phyloP scores from a whole-genome alignment of 92 coral and sea anemone species.

The Anthopleura xanthogrammica region DNA sequence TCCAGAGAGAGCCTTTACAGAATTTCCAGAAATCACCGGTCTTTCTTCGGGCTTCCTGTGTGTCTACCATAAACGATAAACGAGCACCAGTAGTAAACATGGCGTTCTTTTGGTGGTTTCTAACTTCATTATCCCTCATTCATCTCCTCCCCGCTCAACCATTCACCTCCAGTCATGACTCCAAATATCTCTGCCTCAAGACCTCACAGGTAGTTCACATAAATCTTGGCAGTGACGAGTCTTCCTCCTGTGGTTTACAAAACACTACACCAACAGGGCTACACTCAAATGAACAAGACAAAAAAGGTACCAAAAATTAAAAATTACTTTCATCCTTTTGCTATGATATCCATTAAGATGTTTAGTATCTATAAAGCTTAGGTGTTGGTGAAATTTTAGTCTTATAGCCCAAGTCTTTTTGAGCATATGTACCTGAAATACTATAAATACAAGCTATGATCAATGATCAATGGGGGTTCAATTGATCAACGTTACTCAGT shows the following conservation, averaged over 20 bases:
- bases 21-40: too few species aligned
- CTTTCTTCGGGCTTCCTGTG: background rate
- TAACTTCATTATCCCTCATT: background rate
- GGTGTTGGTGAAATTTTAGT: background rate
- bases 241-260: slow-evolving; percentile 41
- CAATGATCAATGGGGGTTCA: too few species aligned
- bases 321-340: background rate
- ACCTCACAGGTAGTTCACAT: slow-evolving; percentile 64
- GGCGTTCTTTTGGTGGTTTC: slow-evolving; percentile 22
- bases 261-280: slow-evolving; percentile 52
- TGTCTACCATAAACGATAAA: background rate
- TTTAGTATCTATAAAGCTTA: background rate
- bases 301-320: slow-evolving; percentile 19
- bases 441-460: too few species aligned
- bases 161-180: slow-evolving; percentile 7
- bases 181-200: slow-evolving; percentile 37
- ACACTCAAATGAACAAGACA: slow-evolving; percentile 15
- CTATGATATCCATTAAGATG: background rate
- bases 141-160: slow-evolving; percentile 5
- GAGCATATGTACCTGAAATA: too few species aligned
- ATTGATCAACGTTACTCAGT: too few species aligned
- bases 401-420: too few species aligned
- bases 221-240: slow-evolving; percentile 48
- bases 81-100: slow-evolving; percentile 19
- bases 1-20: too few species aligned